A percentile compares a stretch with the other conserved stretches of the same genome.
Evolutionary conservation across 2,888 invertebrate genomes (phyloP).

Genomic region (Steinernema hermaphroditum): DNA sequence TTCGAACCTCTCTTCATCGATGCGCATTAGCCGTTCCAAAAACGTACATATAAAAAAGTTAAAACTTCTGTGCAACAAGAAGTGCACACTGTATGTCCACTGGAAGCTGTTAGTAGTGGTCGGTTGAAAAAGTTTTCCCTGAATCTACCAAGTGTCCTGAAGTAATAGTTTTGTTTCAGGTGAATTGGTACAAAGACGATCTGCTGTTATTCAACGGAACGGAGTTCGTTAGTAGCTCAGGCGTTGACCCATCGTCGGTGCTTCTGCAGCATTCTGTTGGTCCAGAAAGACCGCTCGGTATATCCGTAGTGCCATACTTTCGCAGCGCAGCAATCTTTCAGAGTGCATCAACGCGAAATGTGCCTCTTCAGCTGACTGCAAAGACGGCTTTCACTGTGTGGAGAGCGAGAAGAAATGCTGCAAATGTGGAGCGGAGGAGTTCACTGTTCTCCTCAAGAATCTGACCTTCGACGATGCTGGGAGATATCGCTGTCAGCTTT

Average conservation of each 20-base stretch:
- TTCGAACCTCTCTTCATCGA: too few species aligned
- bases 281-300: slow-evolving; percentile 44
- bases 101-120: too few species aligned
- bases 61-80: too few species aligned
- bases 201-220: slow-evolving; percentile 58
- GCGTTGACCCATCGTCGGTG: slow-evolving; percentile 50
- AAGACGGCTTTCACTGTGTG: slow-evolving; percentile 45
- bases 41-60: too few species aligned
- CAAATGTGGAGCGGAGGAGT: slow-evolving; percentile 56
- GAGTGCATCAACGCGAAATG: slow-evolving; percentile 47
- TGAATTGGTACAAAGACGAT: slow-evolving; percentile 63
- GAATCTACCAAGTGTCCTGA: too few species aligned
- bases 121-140: too few species aligned
- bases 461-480: slow-evolving; percentile 61
- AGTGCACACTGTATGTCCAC: too few species aligned
- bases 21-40: too few species aligned
- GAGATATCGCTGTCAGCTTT: slow-evolving; percentile 59
- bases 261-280: slow-evolving; percentile 54
- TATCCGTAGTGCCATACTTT: too few species aligned
- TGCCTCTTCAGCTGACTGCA: slow-evolving; percentile 44
- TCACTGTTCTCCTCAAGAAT: slow-evolving; percentile 59
- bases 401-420: slow-evolving; percentile 39
- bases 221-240: slow-evolving; percentile 51
- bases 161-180: slow-evolving; percentile 44
- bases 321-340: slow-evolving; percentile 8